A percentile compares a stretch with the other conserved stretches of the same genome.
phyloP scores from a whole-genome alignment of 2,888 invertebrate species.

The Campopleginae sp. region DNA sequence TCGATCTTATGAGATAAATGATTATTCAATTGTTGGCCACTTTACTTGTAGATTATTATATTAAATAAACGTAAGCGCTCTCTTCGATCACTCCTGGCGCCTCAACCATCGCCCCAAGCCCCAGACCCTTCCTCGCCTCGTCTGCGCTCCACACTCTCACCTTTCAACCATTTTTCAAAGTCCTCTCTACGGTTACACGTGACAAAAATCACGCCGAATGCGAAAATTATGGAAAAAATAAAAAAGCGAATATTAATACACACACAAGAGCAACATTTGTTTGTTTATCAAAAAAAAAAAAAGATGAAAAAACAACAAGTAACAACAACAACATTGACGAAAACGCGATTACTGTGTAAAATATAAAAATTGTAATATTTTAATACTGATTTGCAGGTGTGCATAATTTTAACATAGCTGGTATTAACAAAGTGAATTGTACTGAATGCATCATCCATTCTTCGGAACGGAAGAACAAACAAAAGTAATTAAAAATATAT shows the following conservation, averaged over 20 bases:
- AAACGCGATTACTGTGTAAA: slow-evolving; percentile 78
- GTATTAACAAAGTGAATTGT: slow-evolving; percentile 78
- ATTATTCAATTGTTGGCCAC: slow-evolving; percentile 33
- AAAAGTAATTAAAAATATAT: slow-evolving; percentile 63
- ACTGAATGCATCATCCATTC: slow-evolving; percentile 79
- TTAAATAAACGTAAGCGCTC: slow-evolving; percentile 29
- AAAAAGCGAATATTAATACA: slow-evolving; percentile 29
- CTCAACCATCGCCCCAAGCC: neutral
- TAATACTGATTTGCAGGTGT: slow-evolving; percentile 85
- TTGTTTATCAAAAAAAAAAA: slow-evolving; percentile 47
- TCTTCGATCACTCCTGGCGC: slow-evolving; percentile 61
- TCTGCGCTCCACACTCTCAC: slow-evolving; percentile 35
- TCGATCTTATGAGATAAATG: slow-evolving; percentile 2
- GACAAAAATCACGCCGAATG: slow-evolving; percentile 19
- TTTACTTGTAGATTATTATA: slow-evolving; percentile 47
- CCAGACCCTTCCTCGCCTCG: neutral
- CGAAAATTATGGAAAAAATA: neutral
- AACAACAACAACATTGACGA: slow-evolving; percentile 34
- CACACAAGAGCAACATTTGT: slow-evolving; percentile 44
- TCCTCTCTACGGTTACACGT: slow-evolving; percentile 48
- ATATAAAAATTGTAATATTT: slow-evolving; percentile 85
- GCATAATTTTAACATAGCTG: slow-evolving; percentile 84
- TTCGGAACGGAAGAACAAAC: slow-evolving; percentile 71
- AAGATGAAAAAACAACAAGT: neutral
- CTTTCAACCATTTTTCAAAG: slow-evolving; percentile 39